Base-by-base conservation (phyloP, 2,888 invertebrate genomes). In the Isoperla grammatica region DNA sequence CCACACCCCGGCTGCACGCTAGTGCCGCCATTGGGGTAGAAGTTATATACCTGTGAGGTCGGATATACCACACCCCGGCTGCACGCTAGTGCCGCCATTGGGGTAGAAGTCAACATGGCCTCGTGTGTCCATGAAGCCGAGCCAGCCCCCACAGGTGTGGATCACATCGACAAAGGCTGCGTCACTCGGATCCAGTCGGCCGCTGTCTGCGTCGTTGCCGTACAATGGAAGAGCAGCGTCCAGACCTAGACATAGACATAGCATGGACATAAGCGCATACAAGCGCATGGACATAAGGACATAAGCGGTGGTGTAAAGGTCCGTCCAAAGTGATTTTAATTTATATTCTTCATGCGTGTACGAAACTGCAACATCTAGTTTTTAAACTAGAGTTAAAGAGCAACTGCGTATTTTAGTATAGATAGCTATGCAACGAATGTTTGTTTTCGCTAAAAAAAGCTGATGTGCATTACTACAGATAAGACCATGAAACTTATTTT, bases 31-130 rank as follows among this genome's bases (percentile, higher is more conserved):
- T 89, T 88, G 0, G 88, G 88, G 73, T 85, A 89, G 69, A 87
- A 88, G 72, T 89, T n/a, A n/a, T n/a, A n/a, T 49, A 50, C 50
- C 50, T 35, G 50, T 50, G 1, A 50, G 12, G 17, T 50, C 50
- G 8, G 35, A 3, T n/a, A n/a, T n/a, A 5, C 50, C 50, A 29
- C 50, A 50, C 3, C 50, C 50, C 0, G 88, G 88, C 68, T 89
- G 89, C 0, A 77, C 76, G 0, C 84, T 77, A 35, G 67, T 72
- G 0, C 88, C 89, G 12, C 81, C 81, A 70, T 89, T 88, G 0
- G 88, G 88, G 73, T 85, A 89, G 69, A 87, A 88, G 72, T 89
- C 89, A 0, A 75, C 84, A 69, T 87, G 81, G 0, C 89, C 89
- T 15, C 85, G 76, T 3, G 86, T 78, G 2, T 37, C 39, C 6